These are phyloP conservation scores for Mixornis gularis DNA, from an alignment of 2,113 vertebrate genomes.

Conservation along the genomic window DNA sequence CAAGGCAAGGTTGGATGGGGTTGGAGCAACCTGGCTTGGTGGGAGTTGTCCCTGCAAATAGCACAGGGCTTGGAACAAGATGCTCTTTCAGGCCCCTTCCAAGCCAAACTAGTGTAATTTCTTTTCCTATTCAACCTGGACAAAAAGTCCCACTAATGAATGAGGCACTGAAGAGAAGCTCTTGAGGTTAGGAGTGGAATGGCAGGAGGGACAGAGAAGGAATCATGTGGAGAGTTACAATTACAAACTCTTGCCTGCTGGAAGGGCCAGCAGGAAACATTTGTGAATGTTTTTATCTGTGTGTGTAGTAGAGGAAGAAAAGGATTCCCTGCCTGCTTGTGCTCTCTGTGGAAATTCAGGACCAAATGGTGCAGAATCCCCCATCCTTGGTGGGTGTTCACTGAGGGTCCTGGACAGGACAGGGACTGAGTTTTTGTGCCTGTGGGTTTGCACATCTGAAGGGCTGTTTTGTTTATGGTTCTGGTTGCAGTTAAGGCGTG, in stretches of 20 bases:
- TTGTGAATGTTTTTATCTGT: background rate
- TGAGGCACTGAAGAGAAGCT: background rate
- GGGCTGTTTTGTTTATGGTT: rapidly evolving
- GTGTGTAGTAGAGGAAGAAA: background rate
- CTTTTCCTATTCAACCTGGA: background rate
- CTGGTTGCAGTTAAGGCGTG: background rate
- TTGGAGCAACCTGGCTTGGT: background rate
- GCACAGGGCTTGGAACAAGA: background rate
- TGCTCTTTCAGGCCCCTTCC: background rate
- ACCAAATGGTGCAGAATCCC: rapidly evolving
- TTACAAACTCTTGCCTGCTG: background rate
- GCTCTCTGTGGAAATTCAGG: background rate
- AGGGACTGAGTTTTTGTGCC: background rate
- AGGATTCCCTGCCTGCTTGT: background rate
- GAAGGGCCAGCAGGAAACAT: background rate
- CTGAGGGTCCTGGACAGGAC: background rate
- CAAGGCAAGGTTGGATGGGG: background rate
- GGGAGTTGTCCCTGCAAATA: background rate
- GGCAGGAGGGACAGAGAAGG: background rate
- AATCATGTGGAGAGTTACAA: background rate
- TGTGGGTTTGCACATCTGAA: background rate
- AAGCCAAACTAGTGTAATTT: background rate
- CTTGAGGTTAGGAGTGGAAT: background rate
- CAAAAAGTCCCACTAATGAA: background rate
- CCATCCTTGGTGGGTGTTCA: rapidly evolving